Evolutionary conservation across 92 coral and sea anemone species (phyloP), one percentile per base, ranked within the genome.

Genomic region (Metridium senile): DNA sequence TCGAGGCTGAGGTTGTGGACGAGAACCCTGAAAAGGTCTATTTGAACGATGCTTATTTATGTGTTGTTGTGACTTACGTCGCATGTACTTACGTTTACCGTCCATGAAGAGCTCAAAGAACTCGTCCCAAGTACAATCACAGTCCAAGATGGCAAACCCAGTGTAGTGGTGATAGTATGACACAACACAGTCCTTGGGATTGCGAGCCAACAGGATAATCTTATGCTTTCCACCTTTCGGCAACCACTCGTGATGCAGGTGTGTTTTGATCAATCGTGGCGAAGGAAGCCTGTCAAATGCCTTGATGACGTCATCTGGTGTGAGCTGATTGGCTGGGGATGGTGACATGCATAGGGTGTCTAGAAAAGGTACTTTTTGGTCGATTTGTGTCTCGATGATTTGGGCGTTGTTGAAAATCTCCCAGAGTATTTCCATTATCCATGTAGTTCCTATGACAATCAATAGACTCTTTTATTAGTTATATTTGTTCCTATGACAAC

Each of bases 231-330:
- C 25, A 6, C 59, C 59, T 3, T 54, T 10, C 17, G 88, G 88
- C 51, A 78, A 68, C 18, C 58, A 33, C 18, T 65, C 71, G 61
- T 68, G 72, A 31, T 63, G 69, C 31, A 59, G 67, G 63, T 84
- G 88, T 21, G 88, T 84, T 71, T 84, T 77, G 54, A 84, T 33
- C 43, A 78, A 68, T 25, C 84, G 84, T 0, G 88, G 88, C 56
- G 27, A 32, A 29, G 78, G 73, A 47, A 71, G 76, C 46, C 63
- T 47, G 3, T 20, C 67, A 62, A 80, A 80, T 28, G 34, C 71
- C 17, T 4, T 62, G 22, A 1, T 0, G 16, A 63, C 46, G 25
- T 73, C 75, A 33, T 72, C 66, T 17, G 39, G 64, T 18, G 75
- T 62, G 27, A 30, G 28, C 30, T 39, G 65, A 27, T 26, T 13